Conservation (phyloP, 2,113 vertebrate genomes). For the Carassius carassius region DNA sequence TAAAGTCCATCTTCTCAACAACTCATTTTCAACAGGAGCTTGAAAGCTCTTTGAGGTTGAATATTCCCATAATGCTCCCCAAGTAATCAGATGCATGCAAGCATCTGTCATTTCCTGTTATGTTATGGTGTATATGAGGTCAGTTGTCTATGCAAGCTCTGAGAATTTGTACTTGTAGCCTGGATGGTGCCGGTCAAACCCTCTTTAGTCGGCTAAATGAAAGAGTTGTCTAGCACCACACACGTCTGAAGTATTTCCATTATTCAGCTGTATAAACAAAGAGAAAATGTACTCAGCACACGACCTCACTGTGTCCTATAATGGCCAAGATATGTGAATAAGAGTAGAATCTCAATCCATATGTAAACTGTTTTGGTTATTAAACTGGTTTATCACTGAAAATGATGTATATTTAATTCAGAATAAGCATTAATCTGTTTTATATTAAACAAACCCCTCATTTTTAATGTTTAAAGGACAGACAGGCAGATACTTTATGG, state of each 20-base stretch:
- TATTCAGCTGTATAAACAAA: background rate
- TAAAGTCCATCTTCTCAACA: conserved; percentile 13
- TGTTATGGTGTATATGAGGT: background rate
- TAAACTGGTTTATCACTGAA: background rate
- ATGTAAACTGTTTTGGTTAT: background rate
- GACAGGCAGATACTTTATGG: background rate
- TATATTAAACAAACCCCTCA: background rate
- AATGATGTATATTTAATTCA: background rate
- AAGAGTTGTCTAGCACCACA: conserved; percentile 3
- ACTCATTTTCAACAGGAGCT: background rate
- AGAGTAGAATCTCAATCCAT: background rate
- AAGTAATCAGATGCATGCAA: background rate
- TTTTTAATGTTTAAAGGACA: background rate
- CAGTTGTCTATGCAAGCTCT: background rate
- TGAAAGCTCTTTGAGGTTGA: background rate
- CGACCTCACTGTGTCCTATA: background rate
- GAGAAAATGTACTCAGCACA: background rate
- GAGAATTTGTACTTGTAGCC: background rate
- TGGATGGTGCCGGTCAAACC: background rate
- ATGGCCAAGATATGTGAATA: background rate
- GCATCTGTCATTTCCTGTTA: conserved; percentile 8
- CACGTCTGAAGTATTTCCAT: background rate
- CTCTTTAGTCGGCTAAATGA: background rate
- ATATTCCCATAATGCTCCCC: background rate
- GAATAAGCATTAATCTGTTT: background rate